Conservation (phyloP, 2,113 vertebrate species). For the Rhea americana region DNA sequence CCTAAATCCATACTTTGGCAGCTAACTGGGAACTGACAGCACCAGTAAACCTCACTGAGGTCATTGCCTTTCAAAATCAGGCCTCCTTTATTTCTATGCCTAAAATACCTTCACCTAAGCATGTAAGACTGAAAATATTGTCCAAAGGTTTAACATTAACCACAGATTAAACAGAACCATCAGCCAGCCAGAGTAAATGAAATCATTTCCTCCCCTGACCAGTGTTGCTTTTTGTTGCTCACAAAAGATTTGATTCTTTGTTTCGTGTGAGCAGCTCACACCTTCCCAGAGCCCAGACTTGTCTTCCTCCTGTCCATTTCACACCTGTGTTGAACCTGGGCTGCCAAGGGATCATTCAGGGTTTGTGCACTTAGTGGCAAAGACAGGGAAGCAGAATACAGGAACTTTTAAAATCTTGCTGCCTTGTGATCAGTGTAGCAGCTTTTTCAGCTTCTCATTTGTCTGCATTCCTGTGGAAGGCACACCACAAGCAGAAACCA, state of each 20-base stretch:
- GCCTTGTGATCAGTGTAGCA: neutral
- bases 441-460: conserved; percentile 1
- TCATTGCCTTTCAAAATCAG: neutral
- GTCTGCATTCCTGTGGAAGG: neutral
- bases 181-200: neutral
- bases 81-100: neutral
- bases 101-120: neutral
- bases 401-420: neutral
- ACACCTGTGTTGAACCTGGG: neutral
- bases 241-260: neutral
- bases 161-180: neutral
- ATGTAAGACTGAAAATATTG: neutral
- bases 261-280: neutral
- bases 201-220: neutral
- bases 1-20: conserved; percentile 7
- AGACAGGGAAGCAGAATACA: neutral
- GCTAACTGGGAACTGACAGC: neutral
- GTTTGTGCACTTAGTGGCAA: neutral
- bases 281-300: neutral
- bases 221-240: neutral
- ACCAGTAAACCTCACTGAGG: neutral
- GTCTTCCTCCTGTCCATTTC: neutral
- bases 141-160: conserved; percentile 11
- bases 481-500: neutral
- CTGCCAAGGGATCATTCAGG: neutral